Evolutionary conservation across 2,888 invertebrate species (phyloP), one percentile per base, ranked within the genome.

Genomic region (Drosophila multiciliata): DNA sequence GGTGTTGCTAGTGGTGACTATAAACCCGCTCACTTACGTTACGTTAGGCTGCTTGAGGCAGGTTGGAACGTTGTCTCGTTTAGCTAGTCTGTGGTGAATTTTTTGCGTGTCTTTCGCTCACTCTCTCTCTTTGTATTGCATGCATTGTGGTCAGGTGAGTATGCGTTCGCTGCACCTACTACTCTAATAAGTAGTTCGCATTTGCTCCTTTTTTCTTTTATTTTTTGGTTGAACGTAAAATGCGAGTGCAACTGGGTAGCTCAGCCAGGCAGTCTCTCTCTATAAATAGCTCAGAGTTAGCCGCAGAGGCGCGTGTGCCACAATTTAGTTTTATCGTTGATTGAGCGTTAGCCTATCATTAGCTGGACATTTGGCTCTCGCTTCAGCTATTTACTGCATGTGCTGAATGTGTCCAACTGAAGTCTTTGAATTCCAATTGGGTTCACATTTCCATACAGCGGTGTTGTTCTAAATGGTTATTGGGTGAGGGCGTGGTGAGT

Each of bases 341-440:
- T 86, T 83, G 87, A 86, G 85, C 87, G 85, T 87, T 86, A 87
- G 85, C 85, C 85, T 87, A 87, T 85, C 85, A 86, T 86, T 87
- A 86, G 84, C 83, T 82, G 75, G 87, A 75, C 81, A 79, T 84
- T 80, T 73, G 81, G 71, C 71, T 71, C 70, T 74, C 59, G 69
- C 63, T 54, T 65, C 69, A 42, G 42, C 68, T 57, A 68, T 74
- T 72, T 73, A 66, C 69, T 60, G 59, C 52, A 67, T 52, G 70
- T 63, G 66, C 64, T 65, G 69, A 55, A 65, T 61, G 17, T 53
- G 62, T 35, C 45, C 57, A 73, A 32, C 42, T 55, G 48, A 55
- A 65, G 67, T 52, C 53, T 65, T 66, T 50, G 70, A 71, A 62
- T 58, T 61, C 53, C 73, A 57, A 74, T 77, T 77, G 71, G 57